Evolutionary conservation across 2,888 invertebrate species (phyloP).

Genomic region (Mellilla xanthometata): DNA sequence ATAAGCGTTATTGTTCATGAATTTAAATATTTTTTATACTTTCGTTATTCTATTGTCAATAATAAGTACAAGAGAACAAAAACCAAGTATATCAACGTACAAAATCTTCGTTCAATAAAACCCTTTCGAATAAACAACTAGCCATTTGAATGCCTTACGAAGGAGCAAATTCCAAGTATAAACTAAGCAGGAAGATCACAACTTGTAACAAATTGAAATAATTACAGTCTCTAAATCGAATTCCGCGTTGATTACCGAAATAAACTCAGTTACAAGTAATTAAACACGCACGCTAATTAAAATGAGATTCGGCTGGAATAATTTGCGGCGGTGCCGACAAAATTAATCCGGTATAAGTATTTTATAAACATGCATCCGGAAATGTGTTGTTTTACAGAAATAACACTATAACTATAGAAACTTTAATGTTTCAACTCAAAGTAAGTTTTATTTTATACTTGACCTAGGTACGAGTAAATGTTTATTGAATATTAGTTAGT

Average conservation of each 20-base stretch:
- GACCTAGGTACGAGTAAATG: no score
- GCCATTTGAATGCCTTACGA: not conserved
- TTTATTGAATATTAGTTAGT: no score
- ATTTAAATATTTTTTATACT: no score
- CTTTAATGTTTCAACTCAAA: no score
- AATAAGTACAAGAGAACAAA: no score
- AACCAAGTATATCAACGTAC: no score
- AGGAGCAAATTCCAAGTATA: slow-evolving; percentile 2
- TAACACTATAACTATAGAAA: no score
- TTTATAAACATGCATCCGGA: slow-evolving; percentile 22
- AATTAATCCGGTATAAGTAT: slow-evolving; percentile 35
- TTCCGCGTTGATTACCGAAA: slow-evolving; percentile 41
- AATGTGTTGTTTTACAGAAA: slow-evolving; percentile 25
- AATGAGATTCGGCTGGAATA: slow-evolving; percentile 50
- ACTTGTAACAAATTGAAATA: slow-evolving; percentile 17
- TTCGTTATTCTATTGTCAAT: no score
- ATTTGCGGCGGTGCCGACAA: slow-evolving; percentile 45
- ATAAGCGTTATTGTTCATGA: no score
- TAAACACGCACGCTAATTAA: slow-evolving; percentile 52
- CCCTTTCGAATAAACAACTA: no score
- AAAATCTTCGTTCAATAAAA: no score
- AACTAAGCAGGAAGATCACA: slow-evolving; percentile 10
- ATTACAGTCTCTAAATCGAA: slow-evolving; percentile 25
- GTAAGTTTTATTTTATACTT: no score
- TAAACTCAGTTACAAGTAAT: slow-evolving; percentile 48